Base-by-base conservation (phyloP, 2,797 vertebrate species). In the Sebastes minor region DNA sequence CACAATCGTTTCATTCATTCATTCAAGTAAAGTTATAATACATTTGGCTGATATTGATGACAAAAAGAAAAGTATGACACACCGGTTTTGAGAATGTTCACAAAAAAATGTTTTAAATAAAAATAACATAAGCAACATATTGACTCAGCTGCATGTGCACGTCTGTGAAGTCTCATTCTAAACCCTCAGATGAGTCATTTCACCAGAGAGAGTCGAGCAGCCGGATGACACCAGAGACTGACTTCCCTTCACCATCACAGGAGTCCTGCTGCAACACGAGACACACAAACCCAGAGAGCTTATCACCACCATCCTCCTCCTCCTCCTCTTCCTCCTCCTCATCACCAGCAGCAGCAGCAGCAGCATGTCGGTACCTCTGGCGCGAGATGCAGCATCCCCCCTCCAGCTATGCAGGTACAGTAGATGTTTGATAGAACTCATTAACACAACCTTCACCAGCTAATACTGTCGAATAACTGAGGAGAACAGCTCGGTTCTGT, bases 401-500 rank as follows among this genome's bases (percentile, higher is more conserved):
- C 96, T 98, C 75, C 97, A 97, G 78, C 89, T 98, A 59, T 97
- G 97, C 96, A 97, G 97, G 97, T 98, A 95, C 35, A 38, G 12
- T 38, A 85, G 89, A 80, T 16, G 28, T 56, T 38, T 11, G 2
- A 64, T 4, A 4, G 1, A 23, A 38, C 46, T 27, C 52, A 18
- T n/a, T 28, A 38, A 38, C 35, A 35, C 35, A 9, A 8, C 56
- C 22, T 2, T 60, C 33, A 11, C 59, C 18, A 3, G 57, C n/a
- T 35, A 18, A 9, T 6, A 42, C 46, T 25, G 46, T 4, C 2
- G 28, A 53, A 20, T 6, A 28, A 56, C 20, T n/a, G 72, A 82
- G 9, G 27, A 23, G n/a, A 23, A 28, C 14, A 14, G 20, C 59
- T 73, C 71, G 35, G 74, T 46, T 25, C 3, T 13, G 74, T 67